Base-by-base conservation (phyloP, 2,888 invertebrate species). In the Stenchaetothrips biformis region DNA sequence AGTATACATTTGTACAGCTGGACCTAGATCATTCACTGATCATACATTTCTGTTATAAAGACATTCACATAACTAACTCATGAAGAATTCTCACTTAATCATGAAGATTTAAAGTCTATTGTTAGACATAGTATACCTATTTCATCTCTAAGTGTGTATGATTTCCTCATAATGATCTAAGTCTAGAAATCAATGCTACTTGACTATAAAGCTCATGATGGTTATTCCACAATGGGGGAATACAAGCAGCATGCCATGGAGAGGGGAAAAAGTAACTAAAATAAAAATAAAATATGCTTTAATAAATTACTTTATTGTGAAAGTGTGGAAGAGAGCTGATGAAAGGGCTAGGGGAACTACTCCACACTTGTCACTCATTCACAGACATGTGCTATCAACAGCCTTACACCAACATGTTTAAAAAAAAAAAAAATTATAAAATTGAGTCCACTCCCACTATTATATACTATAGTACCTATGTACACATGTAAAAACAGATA, bases 371-470 rank as follows among this genome's bases (percentile, higher is more conserved):
- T 74, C 67, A 74, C 67, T 74, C 67, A 74, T 74, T 74, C 67
- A 74, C 67, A 74, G 67, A 74, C 67, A 21, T 74, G 67, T 74
- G 67, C 67, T 74, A 25, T 74, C 25, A 74, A 74, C 67, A 74
- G 67, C n/a, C 67, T 74, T 74, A 74, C 67, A 74, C 67, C 67
- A 74, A 74, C 21, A 25, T 74, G 25, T 37, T 37, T 21, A 25
- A 74, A 74, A 21, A 74, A 4, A 67, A 67, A 67, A 67, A 67
- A n/a, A n/a, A 21, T 53, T 53, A 53, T 13, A 53, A 53, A 53
- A 53, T 13, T 16, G 16, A 74, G 67, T 74, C 67, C 67, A 74
- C 67, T 74, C 67, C 67, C 67, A 74, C 67, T 74, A 74, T 74
- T 74, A 74, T 25, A 74, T 21, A 74, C 67, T 25, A 74, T 25